Conservation (phyloP, 2,113 vertebrate genomes). For the Ceyx margarethae region DNA sequence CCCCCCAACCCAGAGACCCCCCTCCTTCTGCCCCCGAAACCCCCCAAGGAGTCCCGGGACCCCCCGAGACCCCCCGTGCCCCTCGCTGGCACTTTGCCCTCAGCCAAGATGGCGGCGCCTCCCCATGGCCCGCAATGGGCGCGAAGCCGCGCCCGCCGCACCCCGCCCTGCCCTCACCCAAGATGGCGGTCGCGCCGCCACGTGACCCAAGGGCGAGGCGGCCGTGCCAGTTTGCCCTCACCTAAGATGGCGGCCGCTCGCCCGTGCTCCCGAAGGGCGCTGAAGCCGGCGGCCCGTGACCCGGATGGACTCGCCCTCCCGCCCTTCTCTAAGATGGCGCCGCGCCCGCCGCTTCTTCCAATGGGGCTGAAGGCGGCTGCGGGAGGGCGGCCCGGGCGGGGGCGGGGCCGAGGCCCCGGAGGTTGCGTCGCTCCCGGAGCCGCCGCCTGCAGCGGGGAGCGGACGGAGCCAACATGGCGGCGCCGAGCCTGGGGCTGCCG, state of each 20-base stretch:
- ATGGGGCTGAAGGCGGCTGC: not conserved
- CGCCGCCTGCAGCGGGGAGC: not conserved
- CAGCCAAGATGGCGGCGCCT: not conserved
- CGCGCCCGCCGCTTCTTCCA: not conserved
- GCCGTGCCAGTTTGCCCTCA: not conserved
- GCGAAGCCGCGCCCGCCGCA: not conserved
- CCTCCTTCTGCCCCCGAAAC: too few relatives aligned
- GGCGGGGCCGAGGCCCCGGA: not conserved
- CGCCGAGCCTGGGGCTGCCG: not conserved
- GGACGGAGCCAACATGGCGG: constrained; percentile 18
- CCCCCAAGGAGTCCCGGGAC: not conserved
- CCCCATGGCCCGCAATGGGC: not conserved
- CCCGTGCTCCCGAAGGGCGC: fast-evolving
- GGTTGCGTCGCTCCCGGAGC: not conserved
- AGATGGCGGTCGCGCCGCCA: not conserved
- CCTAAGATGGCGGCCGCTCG: not conserved
- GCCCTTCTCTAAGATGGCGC: not conserved
- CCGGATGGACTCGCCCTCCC: not conserved
- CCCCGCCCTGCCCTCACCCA: not conserved
- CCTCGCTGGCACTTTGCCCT: not conserved
- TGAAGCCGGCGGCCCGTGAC: not conserved
- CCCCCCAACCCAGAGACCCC: too few relatives aligned
- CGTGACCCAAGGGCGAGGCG: not conserved
- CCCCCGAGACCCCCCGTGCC: not conserved
- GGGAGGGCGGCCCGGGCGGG: not conserved